A percentile compares a stretch with the other conserved stretches of the same genome.
These are phyloP conservation scores for Hapalemur alaotrensis DNA, from an alignment of 2,797 vertebrate species.

Conservation along the genomic window DNA sequence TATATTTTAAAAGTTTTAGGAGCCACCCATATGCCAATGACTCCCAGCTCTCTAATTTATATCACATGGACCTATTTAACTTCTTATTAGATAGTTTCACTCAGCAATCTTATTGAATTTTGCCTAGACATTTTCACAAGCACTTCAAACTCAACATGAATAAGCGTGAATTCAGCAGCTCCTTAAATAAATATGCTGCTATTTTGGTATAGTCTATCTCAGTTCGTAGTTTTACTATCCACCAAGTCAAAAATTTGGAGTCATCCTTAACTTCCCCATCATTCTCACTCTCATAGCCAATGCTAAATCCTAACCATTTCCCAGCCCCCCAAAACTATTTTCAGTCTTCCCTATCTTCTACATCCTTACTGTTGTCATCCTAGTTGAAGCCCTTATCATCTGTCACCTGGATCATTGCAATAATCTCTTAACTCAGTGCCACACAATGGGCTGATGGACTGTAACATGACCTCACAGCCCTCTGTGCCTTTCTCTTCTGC, in stretches of 20 bases:
- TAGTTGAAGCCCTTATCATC: background rate
- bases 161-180: background rate
- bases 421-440: background rate
- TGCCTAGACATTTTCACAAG: background rate
- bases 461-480: background rate
- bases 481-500: background rate
- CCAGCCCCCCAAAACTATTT: background rate
- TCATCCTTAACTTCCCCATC: background rate
- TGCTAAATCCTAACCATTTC: background rate
- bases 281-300: background rate
- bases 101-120: background rate
- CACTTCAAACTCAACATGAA: background rate
- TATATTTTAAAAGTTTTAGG: constrained; percentile 16
- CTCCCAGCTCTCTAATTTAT: background rate
- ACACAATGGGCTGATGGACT: background rate
- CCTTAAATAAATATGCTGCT: background rate
- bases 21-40: background rate
- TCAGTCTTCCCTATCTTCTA: background rate
- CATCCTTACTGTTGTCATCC: background rate
- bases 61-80: background rate
- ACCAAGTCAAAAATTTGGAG: background rate
- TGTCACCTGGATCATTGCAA: background rate
- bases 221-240: background rate
- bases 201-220: background rate
- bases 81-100: background rate